A percentile compares a stretch with the other conserved stretches of the same genome.
Evolutionary conservation across 2,113 vertebrate species (phyloP).

Genomic region (Neodontobutis hainanensis): DNA sequence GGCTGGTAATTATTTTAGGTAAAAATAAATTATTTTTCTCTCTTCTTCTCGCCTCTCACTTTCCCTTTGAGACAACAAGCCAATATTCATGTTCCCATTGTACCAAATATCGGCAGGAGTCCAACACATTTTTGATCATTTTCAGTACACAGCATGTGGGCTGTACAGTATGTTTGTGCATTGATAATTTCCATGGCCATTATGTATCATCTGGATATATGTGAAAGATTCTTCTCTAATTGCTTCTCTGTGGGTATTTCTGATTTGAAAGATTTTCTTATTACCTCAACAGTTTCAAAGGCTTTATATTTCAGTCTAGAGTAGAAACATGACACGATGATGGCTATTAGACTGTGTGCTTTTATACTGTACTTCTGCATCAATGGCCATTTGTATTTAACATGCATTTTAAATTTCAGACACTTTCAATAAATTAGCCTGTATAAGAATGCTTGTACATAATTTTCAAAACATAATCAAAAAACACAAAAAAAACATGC

Average conservation of each 20-base stretch:
- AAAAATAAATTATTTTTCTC: slow-evolving; percentile 22
- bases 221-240: slow-evolving; percentile 20
- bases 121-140: slow-evolving; percentile 37
- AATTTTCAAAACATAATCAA: too few relatives aligned
- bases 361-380: too few relatives aligned
- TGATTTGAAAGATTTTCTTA: slow-evolving; percentile 21
- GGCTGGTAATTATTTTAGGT: slow-evolving; percentile 4
- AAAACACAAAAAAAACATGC: too few relatives aligned
- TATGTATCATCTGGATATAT: slow-evolving; percentile 10
- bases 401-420: too few relatives aligned
- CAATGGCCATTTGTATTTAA: too few relatives aligned
- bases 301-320: neutral
- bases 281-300: slow-evolving; percentile 5
- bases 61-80: slow-evolving; percentile 15
- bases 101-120: slow-evolving; percentile 38
- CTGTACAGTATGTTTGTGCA: slow-evolving; percentile 15
- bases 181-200: slow-evolving; percentile 2
- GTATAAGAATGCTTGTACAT: too few relatives aligned
- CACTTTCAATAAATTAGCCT: too few relatives aligned
- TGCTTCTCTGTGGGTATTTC: slow-evolving; percentile 28
- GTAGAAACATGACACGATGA: neutral
- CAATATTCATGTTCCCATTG: slow-evolving; percentile 25
- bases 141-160: slow-evolving; percentile 1
- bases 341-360: neutral
- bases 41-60: neutral